Evolutionary conservation across 2,797 vertebrate species (phyloP), one percentile per base, ranked within the genome.

Genomic region (Anabas testudineus): DNA sequence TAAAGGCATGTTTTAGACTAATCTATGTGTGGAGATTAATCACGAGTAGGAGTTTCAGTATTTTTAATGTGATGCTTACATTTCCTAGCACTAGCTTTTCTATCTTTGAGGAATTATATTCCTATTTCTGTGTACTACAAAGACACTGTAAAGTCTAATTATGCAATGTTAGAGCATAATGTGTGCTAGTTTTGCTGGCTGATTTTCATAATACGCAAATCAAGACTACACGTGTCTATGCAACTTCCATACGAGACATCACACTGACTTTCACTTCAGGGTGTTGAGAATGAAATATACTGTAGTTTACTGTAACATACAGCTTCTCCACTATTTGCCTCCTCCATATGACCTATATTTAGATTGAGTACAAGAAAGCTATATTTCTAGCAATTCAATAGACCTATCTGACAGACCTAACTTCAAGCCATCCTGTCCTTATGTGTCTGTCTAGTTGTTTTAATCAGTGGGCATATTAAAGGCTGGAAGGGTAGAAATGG

Each of bases 281-380:
- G 46, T 57, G 30, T 15, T 71, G 71, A 60, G 41, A n/a, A 53
- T 21, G 54, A 62, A 26, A 41, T 42, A n/a, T 41, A 22, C 34
- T 66, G 45, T 56, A 53, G n/a, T 34, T 24, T 60, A 58, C 30
- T 71, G 61, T 60, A 54, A 46, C 24, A 61, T 79, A 64, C 26
- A 69, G 71, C 48, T 52, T 53, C 61, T 74, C 42, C 59, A 47
- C 39, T 32, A 42, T 72, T 67, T 18, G 7, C 83, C 80, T 80
- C 85, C 85, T 57, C 67, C 78, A 42, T 83, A 72, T 56, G 3
- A 64, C 54, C 81, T 85, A 87, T 79, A 77, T 79, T 82, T 85
- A 88, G 79, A 77, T 12, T 1, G 2, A 67, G 41, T n/a, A 75
- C 71, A 87, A 77, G 43, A 82, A 83, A 87, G 64, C 72, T 41